phyloP scores from a whole-genome alignment of 2,888 invertebrate species.

The Agrochola lota region DNA sequence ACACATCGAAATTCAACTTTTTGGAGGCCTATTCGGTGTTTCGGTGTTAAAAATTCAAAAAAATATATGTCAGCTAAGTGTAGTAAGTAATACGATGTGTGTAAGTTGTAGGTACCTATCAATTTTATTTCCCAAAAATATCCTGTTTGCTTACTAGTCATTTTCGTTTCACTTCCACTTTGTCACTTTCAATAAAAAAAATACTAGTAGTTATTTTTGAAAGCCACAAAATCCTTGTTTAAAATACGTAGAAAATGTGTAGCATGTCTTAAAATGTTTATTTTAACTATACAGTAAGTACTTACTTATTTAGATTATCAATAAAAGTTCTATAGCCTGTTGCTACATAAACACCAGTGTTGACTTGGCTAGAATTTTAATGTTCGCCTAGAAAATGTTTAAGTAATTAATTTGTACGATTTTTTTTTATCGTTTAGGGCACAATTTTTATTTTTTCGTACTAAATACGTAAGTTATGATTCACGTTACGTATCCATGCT shows the following conservation, averaged over 20 bases:
- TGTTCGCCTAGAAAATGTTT: neutral
- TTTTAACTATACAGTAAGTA: slow-evolving; percentile 6
- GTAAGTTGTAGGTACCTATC: slow-evolving; percentile 10
- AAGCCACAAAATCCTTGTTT: neutral
- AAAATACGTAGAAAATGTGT: neutral
- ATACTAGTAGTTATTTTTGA: neutral
- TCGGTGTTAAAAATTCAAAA: slow-evolving; percentile 60
- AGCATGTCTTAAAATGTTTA: neutral
- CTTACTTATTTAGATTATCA: slow-evolving; percentile 1
- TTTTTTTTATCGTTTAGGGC: neutral
- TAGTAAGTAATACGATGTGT: slow-evolving; percentile 3
- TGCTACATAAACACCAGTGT: neutral
- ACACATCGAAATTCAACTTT: slow-evolving; percentile 74
- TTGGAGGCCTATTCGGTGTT: slow-evolving; percentile 72
- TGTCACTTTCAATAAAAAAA: neutral
- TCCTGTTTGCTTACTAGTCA: neutral
- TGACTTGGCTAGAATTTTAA: slow-evolving; percentile 1
- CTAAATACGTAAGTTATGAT: slow-evolving; percentile 18
- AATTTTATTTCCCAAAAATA: neutral
- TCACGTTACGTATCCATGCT: neutral
- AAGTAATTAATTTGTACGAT: neutral
- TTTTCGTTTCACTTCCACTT: neutral
- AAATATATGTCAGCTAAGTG: slow-evolving; percentile 28
- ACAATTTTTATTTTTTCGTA: slow-evolving; percentile 1
- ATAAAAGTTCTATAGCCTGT: slow-evolving; percentile 7